A percentile compares a stretch with the other conserved stretches of the same genome.
These are phyloP conservation scores for Brachystomella parvula DNA, from an alignment of 1,140 invertebrate species.

Conservation along the genomic window DNA sequence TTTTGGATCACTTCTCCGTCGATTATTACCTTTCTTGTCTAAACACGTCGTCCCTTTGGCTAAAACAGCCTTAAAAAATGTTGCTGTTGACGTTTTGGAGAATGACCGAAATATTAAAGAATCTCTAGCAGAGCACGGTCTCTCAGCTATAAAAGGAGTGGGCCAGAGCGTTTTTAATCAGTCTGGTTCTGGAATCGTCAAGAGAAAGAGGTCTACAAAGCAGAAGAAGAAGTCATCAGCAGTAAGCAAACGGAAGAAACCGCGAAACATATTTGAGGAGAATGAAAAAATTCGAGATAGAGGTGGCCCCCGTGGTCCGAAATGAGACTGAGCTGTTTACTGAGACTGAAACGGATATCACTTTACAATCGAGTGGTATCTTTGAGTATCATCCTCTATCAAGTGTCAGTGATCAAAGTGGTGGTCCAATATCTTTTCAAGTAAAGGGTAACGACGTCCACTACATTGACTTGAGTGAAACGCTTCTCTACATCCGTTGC, in stretches of 20 bases:
- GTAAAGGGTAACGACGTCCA: constrained; percentile 41
- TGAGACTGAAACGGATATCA: constrained; percentile 44
- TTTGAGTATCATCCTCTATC: constrained; percentile 44
- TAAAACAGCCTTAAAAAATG: background rate
- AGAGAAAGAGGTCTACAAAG: constrained; percentile 1
- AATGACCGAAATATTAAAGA: background rate
- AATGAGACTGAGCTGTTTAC: constrained; percentile 45
- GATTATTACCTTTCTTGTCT: constrained; percentile 6
- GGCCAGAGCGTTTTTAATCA: constrained; percentile 8
- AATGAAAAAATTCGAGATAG: background rate
- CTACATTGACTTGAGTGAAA: constrained; percentile 44
- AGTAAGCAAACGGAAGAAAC: background rate
- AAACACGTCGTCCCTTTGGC: background rate
- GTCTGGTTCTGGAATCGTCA: constrained; percentile 11
- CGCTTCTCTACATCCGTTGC: constrained; percentile 41
- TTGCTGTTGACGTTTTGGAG: constrained; percentile 16
- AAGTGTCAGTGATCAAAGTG: constrained; percentile 39
- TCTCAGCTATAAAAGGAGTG: constrained; percentile 2
- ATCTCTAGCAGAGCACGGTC: background rate
- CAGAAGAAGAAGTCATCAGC: background rate
- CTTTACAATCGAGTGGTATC: constrained; percentile 41
- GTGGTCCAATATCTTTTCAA: constrained; percentile 43
- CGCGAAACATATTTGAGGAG: too few species aligned
- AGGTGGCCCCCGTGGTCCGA: too few species aligned
- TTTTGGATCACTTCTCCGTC: constrained; percentile 6